Evolutionary conservation across 2,797 vertebrate genomes (phyloP).

Genomic region (Linurgus olivaceus): DNA sequence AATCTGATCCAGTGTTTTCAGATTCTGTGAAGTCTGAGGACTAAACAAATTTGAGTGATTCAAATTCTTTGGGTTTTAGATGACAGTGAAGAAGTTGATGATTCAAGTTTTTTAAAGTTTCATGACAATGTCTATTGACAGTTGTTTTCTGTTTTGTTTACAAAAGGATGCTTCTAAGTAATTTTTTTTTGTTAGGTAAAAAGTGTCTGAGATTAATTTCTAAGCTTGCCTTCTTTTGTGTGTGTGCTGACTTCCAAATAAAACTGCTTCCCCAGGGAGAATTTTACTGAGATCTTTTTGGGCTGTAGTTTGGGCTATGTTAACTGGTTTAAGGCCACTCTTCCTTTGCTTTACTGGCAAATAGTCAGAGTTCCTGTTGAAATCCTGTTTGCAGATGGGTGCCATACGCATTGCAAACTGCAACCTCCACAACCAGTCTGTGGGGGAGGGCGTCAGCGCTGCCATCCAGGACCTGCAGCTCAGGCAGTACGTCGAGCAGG

Average conservation of each 20-base stretch:
- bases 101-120: neutral
- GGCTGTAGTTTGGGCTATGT: neutral
- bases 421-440: conserved; percentile 96
- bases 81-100: neutral
- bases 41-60: neutral
- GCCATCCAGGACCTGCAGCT: conserved; percentile 92
- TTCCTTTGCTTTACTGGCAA: neutral
- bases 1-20: neutral
- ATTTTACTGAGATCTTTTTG: neutral
- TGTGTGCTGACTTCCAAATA: fast-evolving
- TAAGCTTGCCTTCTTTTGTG: neutral
- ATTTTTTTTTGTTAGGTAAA: neutral
- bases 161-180: neutral
- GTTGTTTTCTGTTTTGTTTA: neutral
- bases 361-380: neutral
- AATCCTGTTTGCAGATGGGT: conserved; percentile 80
- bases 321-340: neutral
- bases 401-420: conserved; percentile 90
- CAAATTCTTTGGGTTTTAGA: neutral
- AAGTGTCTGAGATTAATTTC: neutral
- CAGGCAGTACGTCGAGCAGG: conserved; percentile 90
- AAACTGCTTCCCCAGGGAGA: neutral
- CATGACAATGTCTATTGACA: neutral
- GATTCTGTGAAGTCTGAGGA: neutral
- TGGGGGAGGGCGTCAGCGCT: conserved; percentile 94